Percentiles rank a stretch among this genome's conserved stretches.
Conservation (phyloP, 2,888 invertebrate species). For the Ochropleura plecta region DNA sequence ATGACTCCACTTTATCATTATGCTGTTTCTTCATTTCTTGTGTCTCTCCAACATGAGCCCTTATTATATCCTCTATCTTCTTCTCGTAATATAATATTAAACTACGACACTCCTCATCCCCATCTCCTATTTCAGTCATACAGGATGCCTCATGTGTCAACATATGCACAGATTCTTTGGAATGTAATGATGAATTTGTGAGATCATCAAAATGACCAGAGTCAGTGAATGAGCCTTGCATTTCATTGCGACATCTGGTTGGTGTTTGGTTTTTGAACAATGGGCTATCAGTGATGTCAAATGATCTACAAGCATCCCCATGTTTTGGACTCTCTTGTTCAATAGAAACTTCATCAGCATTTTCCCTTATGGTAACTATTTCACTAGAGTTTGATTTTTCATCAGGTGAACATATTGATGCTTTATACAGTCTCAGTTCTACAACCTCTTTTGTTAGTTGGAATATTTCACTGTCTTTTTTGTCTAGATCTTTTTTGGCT, state of each 20-base stretch:
- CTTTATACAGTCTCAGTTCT: constrained; percentile 95
- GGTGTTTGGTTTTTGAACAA: constrained; percentile 87
- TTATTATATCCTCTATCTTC: constrained; percentile 93
- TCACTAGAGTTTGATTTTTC: constrained; percentile 95
- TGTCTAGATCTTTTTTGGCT: constrained; percentile 94
- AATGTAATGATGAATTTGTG: constrained; percentile 94
- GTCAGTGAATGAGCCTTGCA: constrained; percentile 95
- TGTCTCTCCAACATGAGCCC: constrained; percentile 91
- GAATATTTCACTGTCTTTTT: constrained; percentile 95
- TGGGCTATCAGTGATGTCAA: constrained; percentile 87
- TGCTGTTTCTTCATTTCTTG: constrained; percentile 94
- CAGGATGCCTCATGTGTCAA: constrained; percentile 90
- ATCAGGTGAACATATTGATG: constrained; percentile 94
- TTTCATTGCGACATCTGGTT: constrained; percentile 90
- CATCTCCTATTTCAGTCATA: constrained; percentile 88
- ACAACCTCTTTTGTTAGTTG: constrained; percentile 95
- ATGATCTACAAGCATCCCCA: constrained; percentile 84
- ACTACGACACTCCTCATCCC: constrained; percentile 92
- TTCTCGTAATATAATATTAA: constrained; percentile 94
- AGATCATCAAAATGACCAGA: constrained; percentile 97
- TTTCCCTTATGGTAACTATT: constrained; percentile 94
- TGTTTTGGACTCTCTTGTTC: constrained; percentile 81
- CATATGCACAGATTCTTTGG: constrained; percentile 93
- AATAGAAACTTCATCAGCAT: constrained; percentile 86
- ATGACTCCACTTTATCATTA: constrained; percentile 94